A percentile compares a stretch with the other conserved stretches of the same genome.
These are phyloP conservation scores for Bovichtus variegatus DNA, from an alignment of 2,797 vertebrate genomes.

Conservation along the genomic window DNA sequence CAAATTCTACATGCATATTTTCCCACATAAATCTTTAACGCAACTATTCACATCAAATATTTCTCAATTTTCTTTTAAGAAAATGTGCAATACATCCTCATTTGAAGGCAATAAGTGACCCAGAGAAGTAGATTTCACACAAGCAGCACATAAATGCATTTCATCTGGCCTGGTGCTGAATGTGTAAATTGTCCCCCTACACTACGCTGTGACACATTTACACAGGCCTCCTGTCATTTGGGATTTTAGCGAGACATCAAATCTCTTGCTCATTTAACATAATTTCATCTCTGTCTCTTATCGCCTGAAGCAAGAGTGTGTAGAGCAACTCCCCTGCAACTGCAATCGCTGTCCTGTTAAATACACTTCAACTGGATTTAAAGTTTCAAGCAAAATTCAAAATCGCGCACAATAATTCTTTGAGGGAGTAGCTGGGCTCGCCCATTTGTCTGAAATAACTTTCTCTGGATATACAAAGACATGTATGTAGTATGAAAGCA, in stretches of 20 bases:
- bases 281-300: background rate
- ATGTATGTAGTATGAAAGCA: background rate
- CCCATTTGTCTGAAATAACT: background rate
- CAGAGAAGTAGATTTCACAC: background rate
- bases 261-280: background rate
- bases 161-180: background rate
- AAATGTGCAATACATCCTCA: background rate
- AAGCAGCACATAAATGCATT: background rate
- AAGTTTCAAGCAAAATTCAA: background rate
- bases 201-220: constrained; percentile 3
- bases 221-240: background rate
- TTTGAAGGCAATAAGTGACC: background rate
- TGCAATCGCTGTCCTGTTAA: background rate
- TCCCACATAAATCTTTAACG: background rate
- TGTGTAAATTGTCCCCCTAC: background rate
- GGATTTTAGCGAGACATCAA: background rate
- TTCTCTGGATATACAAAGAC: background rate
- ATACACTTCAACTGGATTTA: background rate
- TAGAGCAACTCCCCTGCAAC: background rate
- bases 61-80: background rate
- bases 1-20: background rate
- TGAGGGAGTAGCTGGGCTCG: background rate
- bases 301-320: background rate
- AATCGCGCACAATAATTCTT: background rate
- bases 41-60: background rate